Percentiles rank a stretch among this genome's conserved stretches.
Evolutionary conservation across 1,140 invertebrate species (phyloP).

Genomic region (Steinernema feltiae): DNA sequence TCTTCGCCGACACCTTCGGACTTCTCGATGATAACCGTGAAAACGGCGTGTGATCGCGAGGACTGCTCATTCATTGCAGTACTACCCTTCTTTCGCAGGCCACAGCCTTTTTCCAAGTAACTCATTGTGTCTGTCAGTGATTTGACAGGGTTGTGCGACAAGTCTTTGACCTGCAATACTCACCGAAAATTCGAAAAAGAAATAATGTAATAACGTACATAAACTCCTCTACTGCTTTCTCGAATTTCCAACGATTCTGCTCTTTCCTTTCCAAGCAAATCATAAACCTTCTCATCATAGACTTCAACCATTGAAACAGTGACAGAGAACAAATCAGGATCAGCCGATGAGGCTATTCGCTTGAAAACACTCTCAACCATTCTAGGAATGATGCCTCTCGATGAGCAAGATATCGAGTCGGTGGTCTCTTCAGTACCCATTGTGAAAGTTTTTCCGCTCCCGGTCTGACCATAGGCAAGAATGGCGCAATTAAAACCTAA

Average conservation of each 20-base stretch:
- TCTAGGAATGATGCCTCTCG: constrained; percentile 76
- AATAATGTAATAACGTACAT: constrained; percentile 24
- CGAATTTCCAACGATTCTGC: constrained; percentile 17
- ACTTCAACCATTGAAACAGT: constrained; percentile 67
- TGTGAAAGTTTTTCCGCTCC: constrained; percentile 82
- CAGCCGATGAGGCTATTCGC: constrained; percentile 66
- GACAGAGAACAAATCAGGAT: constrained; percentile 67
- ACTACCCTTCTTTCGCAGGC: constrained; percentile 73
- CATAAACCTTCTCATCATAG: constrained; percentile 37
- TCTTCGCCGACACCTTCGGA: constrained; percentile 2
- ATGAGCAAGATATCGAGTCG: constrained; percentile 61
- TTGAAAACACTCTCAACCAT: constrained; percentile 77
- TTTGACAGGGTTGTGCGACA: constrained; percentile 48
- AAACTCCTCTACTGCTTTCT: constrained; percentile 15
- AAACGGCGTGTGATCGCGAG: constrained; percentile 83
- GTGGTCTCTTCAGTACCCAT: constrained; percentile 72
- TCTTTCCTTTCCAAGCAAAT: constrained; percentile 26
- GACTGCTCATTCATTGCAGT: constrained; percentile 89
- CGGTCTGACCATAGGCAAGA: constrained; percentile 86
- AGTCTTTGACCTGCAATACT: constrained; percentile 54
- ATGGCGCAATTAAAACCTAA: constrained; percentile 87
- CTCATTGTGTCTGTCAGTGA: constrained; percentile 65
- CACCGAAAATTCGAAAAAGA: not conserved
- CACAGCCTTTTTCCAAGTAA: constrained; percentile 73
- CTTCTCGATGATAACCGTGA: constrained; percentile 75